These are phyloP conservation scores for Clarias magur DNA, from an alignment of 2,113 vertebrate species.

Conservation along the genomic window DNA sequence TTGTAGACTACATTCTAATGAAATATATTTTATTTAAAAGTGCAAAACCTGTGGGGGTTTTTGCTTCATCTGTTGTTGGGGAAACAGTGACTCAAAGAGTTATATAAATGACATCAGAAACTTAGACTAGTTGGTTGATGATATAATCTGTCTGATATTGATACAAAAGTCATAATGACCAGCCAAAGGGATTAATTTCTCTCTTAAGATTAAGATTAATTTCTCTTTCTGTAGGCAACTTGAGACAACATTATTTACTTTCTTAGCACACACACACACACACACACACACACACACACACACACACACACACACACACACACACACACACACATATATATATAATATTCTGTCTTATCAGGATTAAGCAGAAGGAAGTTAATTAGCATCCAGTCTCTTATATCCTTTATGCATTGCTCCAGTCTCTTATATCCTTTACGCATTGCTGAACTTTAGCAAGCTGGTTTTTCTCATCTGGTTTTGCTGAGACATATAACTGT, in stretches of 20 bases:
- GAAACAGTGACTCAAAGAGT: neutral
- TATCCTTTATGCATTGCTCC: no score
- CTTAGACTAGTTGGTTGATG: neutral
- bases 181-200: neutral
- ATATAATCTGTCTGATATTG: slow-evolving; percentile 16
- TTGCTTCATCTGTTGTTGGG: neutral
- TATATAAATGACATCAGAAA: neutral
- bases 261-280: no score
- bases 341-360: neutral
- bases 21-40: neutral
- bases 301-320: no score
- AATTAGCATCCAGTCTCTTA: no score
- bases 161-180: neutral
- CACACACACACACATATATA: no score
- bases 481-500: no score
- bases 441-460: no score
- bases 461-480: no score
- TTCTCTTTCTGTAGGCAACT: neutral
- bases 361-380: no score
- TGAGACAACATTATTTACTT: neutral
- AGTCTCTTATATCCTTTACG: no score
- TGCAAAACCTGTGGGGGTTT: neutral
- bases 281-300: no score
- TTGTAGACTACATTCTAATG: neutral
- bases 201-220: neutral